Evolutionary conservation across 2,113 vertebrate species (phyloP).

Genomic region (Semicossyphus pulcher): DNA sequence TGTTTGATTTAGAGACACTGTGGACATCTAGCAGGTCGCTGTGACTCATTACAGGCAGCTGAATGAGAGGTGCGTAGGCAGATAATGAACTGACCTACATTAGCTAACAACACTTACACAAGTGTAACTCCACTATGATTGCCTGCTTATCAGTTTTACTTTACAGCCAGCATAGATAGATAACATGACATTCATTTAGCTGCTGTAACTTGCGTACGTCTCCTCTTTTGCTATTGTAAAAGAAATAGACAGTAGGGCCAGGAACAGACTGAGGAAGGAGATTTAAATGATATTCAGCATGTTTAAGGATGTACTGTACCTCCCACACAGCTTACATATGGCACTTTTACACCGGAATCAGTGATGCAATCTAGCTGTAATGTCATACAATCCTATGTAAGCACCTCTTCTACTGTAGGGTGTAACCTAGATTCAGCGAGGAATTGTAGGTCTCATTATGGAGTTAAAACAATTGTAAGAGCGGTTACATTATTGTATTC

Average conservation of each 20-base stretch:
- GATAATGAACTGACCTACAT: slow-evolving; percentile 44
- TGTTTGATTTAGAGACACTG: not conserved
- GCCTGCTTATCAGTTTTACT: not conserved
- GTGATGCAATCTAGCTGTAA: slow-evolving; percentile 62
- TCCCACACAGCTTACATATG: slow-evolving; percentile 6
- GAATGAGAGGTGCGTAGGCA: slow-evolving; percentile 8
- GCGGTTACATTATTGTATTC: not conserved
- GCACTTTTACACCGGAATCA: not conserved
- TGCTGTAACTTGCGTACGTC: too few species aligned
- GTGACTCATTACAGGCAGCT: slow-evolving; percentile 1
- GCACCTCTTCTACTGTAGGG: slow-evolving; percentile 21
- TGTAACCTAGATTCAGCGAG: slow-evolving; percentile 53
- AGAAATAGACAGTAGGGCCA: too few species aligned
- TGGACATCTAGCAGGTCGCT: slow-evolving; percentile 1
- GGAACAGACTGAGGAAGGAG: not conserved
- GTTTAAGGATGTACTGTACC: slow-evolving; percentile 2
- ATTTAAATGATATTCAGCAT: not conserved
- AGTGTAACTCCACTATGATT: slow-evolving; percentile 1
- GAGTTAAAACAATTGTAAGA: slow-evolving; percentile 33
- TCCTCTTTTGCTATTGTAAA: too few species aligned
- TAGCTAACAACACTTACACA: slow-evolving; percentile 11
- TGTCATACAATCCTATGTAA: slow-evolving; percentile 18
- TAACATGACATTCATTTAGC: not conserved
- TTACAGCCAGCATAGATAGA: not conserved
- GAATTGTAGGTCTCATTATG: slow-evolving; percentile 26